phyloP scores from a whole-genome alignment of 2,797 vertebrate genomes.

The Aldrovandia affinis region DNA sequence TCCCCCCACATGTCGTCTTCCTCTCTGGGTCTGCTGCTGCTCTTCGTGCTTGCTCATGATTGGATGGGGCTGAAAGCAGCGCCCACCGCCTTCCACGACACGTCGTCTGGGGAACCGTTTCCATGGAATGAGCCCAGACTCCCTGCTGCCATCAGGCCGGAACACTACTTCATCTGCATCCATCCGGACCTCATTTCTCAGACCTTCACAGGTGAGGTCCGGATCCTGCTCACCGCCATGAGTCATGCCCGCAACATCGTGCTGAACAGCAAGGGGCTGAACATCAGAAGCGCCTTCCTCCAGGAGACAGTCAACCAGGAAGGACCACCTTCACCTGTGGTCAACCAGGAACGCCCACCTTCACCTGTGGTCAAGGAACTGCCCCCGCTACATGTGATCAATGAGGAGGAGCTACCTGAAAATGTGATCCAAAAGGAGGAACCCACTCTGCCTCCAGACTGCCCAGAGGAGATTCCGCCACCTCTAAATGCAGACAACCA shows the following conservation, averaged over 20 bases:
- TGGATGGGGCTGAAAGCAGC: not conserved
- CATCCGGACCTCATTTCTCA: conserved; percentile 28
- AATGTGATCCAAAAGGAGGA: too few species aligned
- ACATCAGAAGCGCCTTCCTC: conserved; percentile 17
- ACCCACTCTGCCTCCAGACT: too few species aligned
- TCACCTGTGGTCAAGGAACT: not conserved
- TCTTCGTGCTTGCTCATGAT: not conserved
- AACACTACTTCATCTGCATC: conserved; percentile 37
- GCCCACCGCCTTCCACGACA: not conserved
- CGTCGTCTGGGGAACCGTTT: not conserved
- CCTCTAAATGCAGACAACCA: too few species aligned
- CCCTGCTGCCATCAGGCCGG: conserved; percentile 26
- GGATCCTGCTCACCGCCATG: conserved; percentile 30
- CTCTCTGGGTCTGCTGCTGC: conserved; percentile 14
- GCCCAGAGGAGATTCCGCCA: too few species aligned
- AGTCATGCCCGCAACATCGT: conserved; percentile 26
- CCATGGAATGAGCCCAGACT: conserved; percentile 35
- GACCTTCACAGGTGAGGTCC: conserved; percentile 25
- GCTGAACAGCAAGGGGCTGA: conserved; percentile 34
- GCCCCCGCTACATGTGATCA: not conserved
- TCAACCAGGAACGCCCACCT: not conserved
- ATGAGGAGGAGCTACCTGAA: too few species aligned
- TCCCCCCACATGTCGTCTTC: not conserved
- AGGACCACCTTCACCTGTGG: too few species aligned
- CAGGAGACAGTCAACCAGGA: not conserved